These are phyloP conservation scores for Gnathonemus longibarbis DNA, from an alignment of 2,113 vertebrate genomes.

Conservation along the genomic window DNA sequence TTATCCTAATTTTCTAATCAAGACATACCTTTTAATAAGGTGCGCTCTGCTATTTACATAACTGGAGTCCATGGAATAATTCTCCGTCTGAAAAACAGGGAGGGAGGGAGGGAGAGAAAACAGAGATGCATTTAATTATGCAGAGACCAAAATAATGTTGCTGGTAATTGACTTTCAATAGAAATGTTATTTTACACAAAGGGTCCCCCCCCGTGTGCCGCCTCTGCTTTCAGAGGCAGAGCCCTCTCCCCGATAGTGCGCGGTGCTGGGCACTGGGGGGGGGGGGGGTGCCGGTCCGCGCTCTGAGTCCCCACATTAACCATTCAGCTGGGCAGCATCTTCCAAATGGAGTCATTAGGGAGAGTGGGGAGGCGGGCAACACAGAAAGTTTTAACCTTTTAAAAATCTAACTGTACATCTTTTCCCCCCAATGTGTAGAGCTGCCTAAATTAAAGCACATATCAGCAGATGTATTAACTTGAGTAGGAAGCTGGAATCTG, in stretches of 20 bases:
- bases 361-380: conserved; percentile 35
- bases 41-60: conserved; percentile 98
- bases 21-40: conserved; percentile 98
- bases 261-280: conserved; percentile 41
- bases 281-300: conserved; percentile 40
- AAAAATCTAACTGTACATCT: conserved; percentile 13
- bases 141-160: conserved; percentile 61
- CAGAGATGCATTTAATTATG: conserved; percentile 62
- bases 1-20: conserved; percentile 55
- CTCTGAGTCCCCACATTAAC: conserved; percentile 34
- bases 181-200: conserved; percentile 66
- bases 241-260: conserved; percentile 58
- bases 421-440: conserved; percentile 39
- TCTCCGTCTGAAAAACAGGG: conserved; percentile 83
- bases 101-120: conserved; percentile 48
- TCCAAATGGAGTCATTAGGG: conserved; percentile 63
- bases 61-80: conserved; percentile 97
- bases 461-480: conserved; percentile 56
- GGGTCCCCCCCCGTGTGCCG: conserved; percentile 48
- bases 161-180: conserved; percentile 64
- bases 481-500: conserved; percentile 57
- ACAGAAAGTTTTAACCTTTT: conserved; percentile 17
- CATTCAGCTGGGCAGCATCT: conserved; percentile 46
- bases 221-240: conserved; percentile 54
- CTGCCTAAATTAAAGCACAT: conserved; percentile 55